A percentile compares a stretch with the other conserved stretches of the same genome.
These are phyloP conservation scores for Atethmia centrago DNA, from an alignment of 2,888 invertebrate species.

Conservation along the genomic window DNA sequence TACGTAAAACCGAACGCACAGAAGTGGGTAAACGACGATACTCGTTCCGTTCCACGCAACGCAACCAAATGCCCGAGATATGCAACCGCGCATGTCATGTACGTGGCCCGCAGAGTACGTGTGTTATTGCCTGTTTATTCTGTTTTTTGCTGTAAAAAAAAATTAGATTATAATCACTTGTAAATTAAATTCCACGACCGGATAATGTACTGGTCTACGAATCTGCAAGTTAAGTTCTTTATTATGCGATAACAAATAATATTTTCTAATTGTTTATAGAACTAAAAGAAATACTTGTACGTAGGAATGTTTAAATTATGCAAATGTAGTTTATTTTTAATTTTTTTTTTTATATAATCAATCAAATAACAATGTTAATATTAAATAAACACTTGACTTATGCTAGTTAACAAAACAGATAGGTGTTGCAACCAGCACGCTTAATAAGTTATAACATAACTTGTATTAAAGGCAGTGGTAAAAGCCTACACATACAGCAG, in stretches of 20 bases:
- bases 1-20: slow-evolving; percentile 70
- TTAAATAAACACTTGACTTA: too few species aligned
- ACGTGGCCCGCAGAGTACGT: slow-evolving; percentile 48
- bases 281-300: not conserved
- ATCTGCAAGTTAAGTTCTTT: not conserved
- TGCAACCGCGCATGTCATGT: slow-evolving; percentile 68
- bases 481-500: too few species aligned
- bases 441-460: too few species aligned
- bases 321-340: not conserved
- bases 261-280: slow-evolving; percentile 2
- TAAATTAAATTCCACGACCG: slow-evolving; percentile 38
- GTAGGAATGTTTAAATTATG: not conserved
- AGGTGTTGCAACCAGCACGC: too few species aligned
- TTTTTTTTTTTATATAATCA: too few species aligned
- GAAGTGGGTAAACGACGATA: slow-evolving; percentile 56
- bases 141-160: slow-evolving; percentile 32
- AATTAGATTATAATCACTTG: slow-evolving; percentile 43
- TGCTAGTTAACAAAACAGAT: too few species aligned
- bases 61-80: slow-evolving; percentile 70
- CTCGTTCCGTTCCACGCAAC: slow-evolving; percentile 71
- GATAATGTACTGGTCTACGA: slow-evolving; percentile 19
- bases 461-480: too few species aligned
- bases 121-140: slow-evolving; percentile 41
- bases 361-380: too few species aligned
- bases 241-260: slow-evolving; percentile 11